Evolutionary conservation across 2,797 vertebrate species (phyloP), one percentile per base, ranked within the genome.

Genomic region (Danio jaintianensis): DNA sequence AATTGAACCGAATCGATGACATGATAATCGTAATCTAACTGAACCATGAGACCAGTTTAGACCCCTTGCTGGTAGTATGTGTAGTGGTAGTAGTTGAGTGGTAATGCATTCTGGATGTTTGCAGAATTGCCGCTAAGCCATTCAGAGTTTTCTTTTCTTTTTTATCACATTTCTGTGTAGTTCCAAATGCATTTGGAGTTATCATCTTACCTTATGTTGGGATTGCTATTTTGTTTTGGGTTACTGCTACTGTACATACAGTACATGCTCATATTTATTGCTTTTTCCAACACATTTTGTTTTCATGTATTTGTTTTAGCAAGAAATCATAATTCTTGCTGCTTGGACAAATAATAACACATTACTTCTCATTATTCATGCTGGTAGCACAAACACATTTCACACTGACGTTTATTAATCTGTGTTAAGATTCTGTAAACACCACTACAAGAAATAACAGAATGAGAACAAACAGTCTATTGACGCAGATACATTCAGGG

Each of bases 391-490:
- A 53, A 70, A 70, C 68, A 70, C 40, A 11, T 42, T 71, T 40
- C 2, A 9, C 68, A 47, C 9, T 45, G 42, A 47, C 0, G 0
- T 45, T 11, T 29, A 55, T 42, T 42, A 55, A 11, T 42, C 42
- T 15, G 10, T 55, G 6, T 13, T 13, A 40, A 40, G 1, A 40
- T 29, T 20, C 13, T 70, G 50, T 11, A 70, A 72, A 58, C 40
- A 62, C 22, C 9, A 36, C 63, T 48, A 5, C 16, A 61, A n/a
- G 18, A 61, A 78, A 69, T 69, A 6, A 56, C 50, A 77, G 18
- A 66, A 79, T 40, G 70, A 59, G n/a, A 61, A 61, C 42, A 56
- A 67, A 29, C 6, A n/a, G 36, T 38, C 20, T 50, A 48, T 59
- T 78, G 43, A 69, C 5, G 11, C 9, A 48, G 29, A 13, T 47